Conservation (phyloP, 2,797 vertebrate genomes). For the Ciconia nigra region DNA sequence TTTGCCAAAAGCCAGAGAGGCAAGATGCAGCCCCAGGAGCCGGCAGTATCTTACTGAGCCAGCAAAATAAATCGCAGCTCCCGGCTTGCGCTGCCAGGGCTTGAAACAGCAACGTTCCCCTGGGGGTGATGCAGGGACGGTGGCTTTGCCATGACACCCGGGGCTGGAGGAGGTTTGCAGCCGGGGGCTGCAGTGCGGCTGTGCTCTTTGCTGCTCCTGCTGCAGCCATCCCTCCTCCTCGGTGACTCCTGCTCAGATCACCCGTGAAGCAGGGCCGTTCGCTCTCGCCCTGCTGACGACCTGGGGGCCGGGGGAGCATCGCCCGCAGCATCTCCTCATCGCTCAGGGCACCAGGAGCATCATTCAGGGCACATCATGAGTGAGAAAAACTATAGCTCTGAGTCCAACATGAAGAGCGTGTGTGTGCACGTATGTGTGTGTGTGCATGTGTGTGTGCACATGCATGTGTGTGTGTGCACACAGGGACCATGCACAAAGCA, state of each 20-base stretch:
- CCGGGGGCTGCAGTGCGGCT: not conserved
- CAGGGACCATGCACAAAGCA: not conserved
- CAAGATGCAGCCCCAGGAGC: not conserved
- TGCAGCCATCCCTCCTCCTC: not conserved
- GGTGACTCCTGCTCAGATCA: not conserved
- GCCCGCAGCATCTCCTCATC: not conserved
- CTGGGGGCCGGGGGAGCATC: rapidly evolving
- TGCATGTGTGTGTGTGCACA: not conserved
- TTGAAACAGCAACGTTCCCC: not conserved
- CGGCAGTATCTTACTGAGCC: not conserved
- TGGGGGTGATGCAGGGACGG: rapidly evolving
- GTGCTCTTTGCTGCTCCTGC: not conserved
- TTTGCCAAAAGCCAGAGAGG: not conserved
- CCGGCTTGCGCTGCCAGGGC: rapidly evolving
- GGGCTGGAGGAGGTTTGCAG: not conserved
- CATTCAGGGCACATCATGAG: not conserved
- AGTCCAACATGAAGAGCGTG: not conserved
- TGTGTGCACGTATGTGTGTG: not conserved
- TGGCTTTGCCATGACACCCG: rapidly evolving
- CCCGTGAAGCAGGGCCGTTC: not conserved
- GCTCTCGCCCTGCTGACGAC: not conserved
- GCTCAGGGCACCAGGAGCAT: slow-evolving; percentile 10
- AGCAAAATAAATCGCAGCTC: not conserved
- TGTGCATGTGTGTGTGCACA: rapidly evolving
- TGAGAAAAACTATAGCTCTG: not conserved